These are phyloP conservation scores for Nomia melanderi DNA, from an alignment of 1,140 invertebrate genomes.

Conservation along the genomic window DNA sequence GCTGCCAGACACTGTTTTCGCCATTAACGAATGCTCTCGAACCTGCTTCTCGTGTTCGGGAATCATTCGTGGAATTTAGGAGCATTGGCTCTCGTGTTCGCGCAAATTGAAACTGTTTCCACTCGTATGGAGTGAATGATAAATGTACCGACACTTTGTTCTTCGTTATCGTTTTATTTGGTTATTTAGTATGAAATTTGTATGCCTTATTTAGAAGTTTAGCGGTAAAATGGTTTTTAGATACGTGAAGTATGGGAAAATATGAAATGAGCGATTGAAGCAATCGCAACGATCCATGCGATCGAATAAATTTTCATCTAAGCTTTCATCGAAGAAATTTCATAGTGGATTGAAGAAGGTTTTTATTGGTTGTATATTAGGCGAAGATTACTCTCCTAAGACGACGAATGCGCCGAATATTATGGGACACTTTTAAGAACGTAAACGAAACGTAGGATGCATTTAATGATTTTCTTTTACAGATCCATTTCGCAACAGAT, in stretches of 20 bases:
- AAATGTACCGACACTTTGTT: too few species aligned
- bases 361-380: too few species aligned
- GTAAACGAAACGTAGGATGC: background rate
- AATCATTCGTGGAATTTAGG: background rate
- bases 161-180: too few species aligned
- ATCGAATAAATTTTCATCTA: too few species aligned
- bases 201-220: too few species aligned
- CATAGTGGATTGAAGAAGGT: too few species aligned
- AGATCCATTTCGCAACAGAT: slow-evolving; percentile 23
- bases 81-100: background rate
- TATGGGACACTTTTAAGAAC: background rate
- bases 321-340: too few species aligned
- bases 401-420: background rate
- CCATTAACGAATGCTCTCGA: background rate
- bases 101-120: background rate
- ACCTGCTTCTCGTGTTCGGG: background rate
- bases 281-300: too few species aligned
- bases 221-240: too few species aligned
- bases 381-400: slow-evolving; percentile 18
- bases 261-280: too few species aligned
- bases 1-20: background rate
- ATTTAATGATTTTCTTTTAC: slow-evolving; percentile 20
- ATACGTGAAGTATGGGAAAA: too few species aligned
- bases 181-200: too few species aligned
- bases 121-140: background rate